Evolutionary conservation across 2,797 vertebrate species (phyloP), one percentile per base, ranked within the genome.

Genomic region (Anguilla marmorata): DNA sequence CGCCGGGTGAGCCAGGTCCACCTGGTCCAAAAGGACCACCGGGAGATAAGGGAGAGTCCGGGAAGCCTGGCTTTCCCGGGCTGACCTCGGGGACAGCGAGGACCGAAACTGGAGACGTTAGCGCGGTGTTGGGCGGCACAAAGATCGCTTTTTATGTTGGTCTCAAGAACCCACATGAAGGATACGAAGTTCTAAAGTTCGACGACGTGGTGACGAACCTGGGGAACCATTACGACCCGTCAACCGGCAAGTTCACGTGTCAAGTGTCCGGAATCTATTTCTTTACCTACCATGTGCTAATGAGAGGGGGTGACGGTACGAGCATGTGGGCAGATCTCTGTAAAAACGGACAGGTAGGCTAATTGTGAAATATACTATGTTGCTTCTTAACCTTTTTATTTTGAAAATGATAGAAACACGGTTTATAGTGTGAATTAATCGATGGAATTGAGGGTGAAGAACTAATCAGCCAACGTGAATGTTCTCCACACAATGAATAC

Each of bases 301-400:
- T 99, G 98, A 96, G 98, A 7, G 98, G 98, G 76, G 98, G 98
- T 45, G 98, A 99, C 91, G 98, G 98, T 30, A 99, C 98, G 91
- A 98, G 98, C 96, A 99, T 99, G 98, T 99, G 98, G 98, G 98
- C 98, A 11, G 98, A 99, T 91, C 96, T 99, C 93, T 99, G 98
- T 96, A 99, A 98, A 93, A 99, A 99, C 92, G 98, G 98, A 88
- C 98, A 98, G 97, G 98, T 98, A 45, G 41, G 41, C 41, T 45
- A 94, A 90, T 93, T 93, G 82, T 12, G 24, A 3, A 50, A 30
- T 24, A 24, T 2, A 0, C 0, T 30, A 21, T 80, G 3, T 58
- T 5, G 63, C 14, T 24, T 48, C 41, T 82, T n/a, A n/a, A 79
- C 33, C 33, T 79, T 79, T 79, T 41, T 16, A 79, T 79, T 8